phyloP scores from a whole-genome alignment of 2,888 invertebrate genomes.

The Crepidodera aurea region DNA sequence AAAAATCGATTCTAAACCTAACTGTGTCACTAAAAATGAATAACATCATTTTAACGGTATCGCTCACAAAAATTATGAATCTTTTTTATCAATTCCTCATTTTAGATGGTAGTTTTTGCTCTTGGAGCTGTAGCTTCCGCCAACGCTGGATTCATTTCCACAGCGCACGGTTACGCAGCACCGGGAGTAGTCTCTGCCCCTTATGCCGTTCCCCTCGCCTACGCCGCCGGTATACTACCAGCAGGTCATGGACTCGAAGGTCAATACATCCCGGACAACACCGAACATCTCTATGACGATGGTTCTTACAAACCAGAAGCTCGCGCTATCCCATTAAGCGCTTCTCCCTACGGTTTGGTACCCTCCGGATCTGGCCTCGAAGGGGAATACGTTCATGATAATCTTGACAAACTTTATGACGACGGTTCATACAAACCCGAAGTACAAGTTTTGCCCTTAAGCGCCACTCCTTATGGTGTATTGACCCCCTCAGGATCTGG shows the following conservation, averaged over 20 bases:
- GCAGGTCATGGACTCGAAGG: slow-evolving; percentile 48
- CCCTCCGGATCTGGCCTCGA: slow-evolving; percentile 47
- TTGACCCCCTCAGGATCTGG: slow-evolving; percentile 47
- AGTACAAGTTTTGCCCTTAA: slow-evolving; percentile 41
- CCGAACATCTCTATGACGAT: slow-evolving; percentile 51
- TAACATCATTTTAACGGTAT: too few relatives aligned
- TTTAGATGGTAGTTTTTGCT: slow-evolving; percentile 39
- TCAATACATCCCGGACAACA: slow-evolving; percentile 49
- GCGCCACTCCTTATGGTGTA: slow-evolving; percentile 42
- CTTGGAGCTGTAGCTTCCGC: slow-evolving; percentile 44
- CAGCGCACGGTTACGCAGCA: slow-evolving; percentile 27
- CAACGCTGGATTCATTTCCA: slow-evolving; percentile 41
- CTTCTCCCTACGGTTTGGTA: slow-evolving; percentile 44
- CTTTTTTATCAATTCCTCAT: too few relatives aligned
- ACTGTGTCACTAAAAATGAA: too few relatives aligned
- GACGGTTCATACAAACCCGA: slow-evolving; percentile 53
- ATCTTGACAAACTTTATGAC: slow-evolving; percentile 50
- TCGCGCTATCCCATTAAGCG: slow-evolving; percentile 40
- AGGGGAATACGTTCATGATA: slow-evolving; percentile 51
- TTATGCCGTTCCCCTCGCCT: slow-evolving; percentile 23
- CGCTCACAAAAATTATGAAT: too few relatives aligned
- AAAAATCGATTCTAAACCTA: too few relatives aligned
- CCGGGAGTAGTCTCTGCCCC: slow-evolving; percentile 30
- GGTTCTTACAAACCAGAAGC: slow-evolving; percentile 52
- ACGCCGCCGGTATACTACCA: slow-evolving; percentile 37